Evolutionary conservation across 2,797 vertebrate genomes (phyloP).

Genomic region (Falco novaeseelandiae): DNA sequence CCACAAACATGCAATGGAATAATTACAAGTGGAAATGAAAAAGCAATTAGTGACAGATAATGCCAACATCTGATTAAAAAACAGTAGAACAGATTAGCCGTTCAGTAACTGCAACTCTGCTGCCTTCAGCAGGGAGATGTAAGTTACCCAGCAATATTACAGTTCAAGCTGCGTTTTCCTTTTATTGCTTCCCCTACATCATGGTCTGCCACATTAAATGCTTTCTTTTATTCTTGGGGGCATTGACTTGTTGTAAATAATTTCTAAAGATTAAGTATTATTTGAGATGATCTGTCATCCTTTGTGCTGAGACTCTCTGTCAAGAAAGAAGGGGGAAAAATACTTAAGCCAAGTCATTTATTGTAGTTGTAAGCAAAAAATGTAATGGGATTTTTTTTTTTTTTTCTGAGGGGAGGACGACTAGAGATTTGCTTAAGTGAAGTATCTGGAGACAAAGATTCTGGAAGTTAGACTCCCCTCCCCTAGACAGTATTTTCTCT

Average conservation of each 20-base stretch:
- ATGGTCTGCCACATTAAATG: conserved; percentile 36
- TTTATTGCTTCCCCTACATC: conserved; percentile 64
- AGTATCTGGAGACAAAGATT: not conserved
- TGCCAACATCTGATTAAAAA: conserved; percentile 84
- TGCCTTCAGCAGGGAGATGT: conserved; percentile 69
- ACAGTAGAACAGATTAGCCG: conserved; percentile 78
- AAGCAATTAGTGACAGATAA: conserved; percentile 85
- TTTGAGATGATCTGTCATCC: conserved; percentile 54
- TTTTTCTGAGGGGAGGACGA: not conserved
- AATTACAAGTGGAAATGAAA: conserved; percentile 85
- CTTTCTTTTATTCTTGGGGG: conserved; percentile 60
- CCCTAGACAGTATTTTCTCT: not conserved
- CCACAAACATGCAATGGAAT: conserved; percentile 83
- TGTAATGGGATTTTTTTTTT: not conserved
- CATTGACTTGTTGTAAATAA: conserved; percentile 66
- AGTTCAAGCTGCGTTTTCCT: conserved; percentile 67
- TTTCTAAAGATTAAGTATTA: conserved; percentile 65
- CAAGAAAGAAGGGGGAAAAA: not conserved
- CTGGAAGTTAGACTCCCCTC: not conserved
- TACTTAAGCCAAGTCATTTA: not conserved
- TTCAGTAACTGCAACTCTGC: conserved; percentile 49
- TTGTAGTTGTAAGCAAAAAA: conserved; percentile 29
- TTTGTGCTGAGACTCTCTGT: conserved; percentile 14
- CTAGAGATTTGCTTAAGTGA: not conserved
- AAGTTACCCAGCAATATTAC: conserved; percentile 55